phyloP scores from a whole-genome alignment of 2,797 vertebrate species.

The Molossus alvarezi region DNA sequence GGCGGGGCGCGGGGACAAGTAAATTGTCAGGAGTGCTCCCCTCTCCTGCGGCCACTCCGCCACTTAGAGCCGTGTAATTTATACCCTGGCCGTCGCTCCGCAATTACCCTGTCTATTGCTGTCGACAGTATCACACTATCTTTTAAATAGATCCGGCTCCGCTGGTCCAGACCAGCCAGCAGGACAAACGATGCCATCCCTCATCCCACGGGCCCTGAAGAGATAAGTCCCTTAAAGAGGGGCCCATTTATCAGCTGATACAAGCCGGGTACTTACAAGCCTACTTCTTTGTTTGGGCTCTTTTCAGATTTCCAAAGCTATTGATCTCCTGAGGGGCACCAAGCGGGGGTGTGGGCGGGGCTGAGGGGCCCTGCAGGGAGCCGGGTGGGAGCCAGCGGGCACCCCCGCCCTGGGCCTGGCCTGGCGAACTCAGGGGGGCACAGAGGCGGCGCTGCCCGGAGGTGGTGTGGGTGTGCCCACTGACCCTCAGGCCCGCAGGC shows the following conservation, averaged over 20 bases:
- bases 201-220: constrained; percentile 98
- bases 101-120: constrained; percentile 99
- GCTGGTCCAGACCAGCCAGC: constrained; percentile 98
- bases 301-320: constrained; percentile 92
- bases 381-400: rapidly evolving
- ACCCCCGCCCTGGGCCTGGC: not conserved
- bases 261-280: constrained; percentile 96
- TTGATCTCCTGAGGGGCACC: constrained; percentile 89
- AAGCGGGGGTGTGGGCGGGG: constrained; percentile 80
- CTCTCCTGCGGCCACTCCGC: constrained; percentile 94
- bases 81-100: constrained; percentile 96
- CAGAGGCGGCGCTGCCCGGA: rapidly evolving
- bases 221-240: constrained; percentile 99
- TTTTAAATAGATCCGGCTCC: constrained; percentile 99
- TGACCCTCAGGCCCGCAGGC: not conserved
- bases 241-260: constrained; percentile 99
- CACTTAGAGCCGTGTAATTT: constrained; percentile 99
- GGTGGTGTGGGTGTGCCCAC: no score
- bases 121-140: constrained; percentile 99
- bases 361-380: rapidly evolving
- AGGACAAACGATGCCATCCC: constrained; percentile 99
- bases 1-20: constrained; percentile 93
- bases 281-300: constrained; percentile 96
- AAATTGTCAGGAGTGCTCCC: constrained; percentile 94
- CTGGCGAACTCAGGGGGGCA: rapidly evolving